phyloP scores from a whole-genome alignment of 2,888 invertebrate genomes.

The Drosophila nr. perissopoda region DNA sequence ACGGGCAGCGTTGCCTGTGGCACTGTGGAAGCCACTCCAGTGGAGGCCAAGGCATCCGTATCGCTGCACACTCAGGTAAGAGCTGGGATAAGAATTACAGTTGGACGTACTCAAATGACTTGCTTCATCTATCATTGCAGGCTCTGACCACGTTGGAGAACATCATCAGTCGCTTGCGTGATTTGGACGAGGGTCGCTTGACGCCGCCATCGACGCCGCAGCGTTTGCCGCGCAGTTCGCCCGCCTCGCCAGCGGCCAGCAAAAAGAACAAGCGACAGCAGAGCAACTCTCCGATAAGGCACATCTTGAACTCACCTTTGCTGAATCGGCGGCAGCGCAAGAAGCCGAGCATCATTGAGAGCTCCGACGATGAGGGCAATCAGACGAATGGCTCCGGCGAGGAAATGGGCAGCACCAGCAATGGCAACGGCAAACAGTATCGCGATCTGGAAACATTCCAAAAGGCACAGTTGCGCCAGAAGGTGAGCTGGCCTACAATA shows the following conservation, averaged over 20 bases:
- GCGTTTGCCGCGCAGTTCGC: slow-evolving; percentile 91
- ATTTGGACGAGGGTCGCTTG: slow-evolving; percentile 86
- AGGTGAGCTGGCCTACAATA: slow-evolving; percentile 86
- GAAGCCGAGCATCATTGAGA: slow-evolving; percentile 90
- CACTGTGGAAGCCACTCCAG: slow-evolving; percentile 83
- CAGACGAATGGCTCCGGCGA: slow-evolving; percentile 86
- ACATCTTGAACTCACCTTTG: slow-evolving; percentile 93
- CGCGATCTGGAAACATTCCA: slow-evolving; percentile 95
- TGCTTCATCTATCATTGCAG: slow-evolving; percentile 58
- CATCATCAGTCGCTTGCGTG: slow-evolving; percentile 86
- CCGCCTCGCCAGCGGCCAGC: slow-evolving; percentile 90
- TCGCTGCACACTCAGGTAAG: slow-evolving; percentile 85
- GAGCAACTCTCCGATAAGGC: slow-evolving; percentile 92
- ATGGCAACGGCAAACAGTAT: slow-evolving; percentile 89
- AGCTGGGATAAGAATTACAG: not conserved
- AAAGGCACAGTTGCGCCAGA: slow-evolving; percentile 95
- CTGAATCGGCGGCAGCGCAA: slow-evolving; percentile 91
- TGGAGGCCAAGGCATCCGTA: slow-evolving; percentile 84
- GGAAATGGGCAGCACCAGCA: slow-evolving; percentile 84
- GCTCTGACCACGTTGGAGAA: slow-evolving; percentile 87
- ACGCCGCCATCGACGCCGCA: slow-evolving; percentile 86
- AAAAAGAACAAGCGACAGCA: slow-evolving; percentile 91
- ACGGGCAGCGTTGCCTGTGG: slow-evolving; percentile 56
- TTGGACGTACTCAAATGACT: not conserved
- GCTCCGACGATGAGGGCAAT: slow-evolving; percentile 92